Evolutionary conservation across 2,113 vertebrate species (phyloP).

Genomic region (Actinemys pallida): DNA sequence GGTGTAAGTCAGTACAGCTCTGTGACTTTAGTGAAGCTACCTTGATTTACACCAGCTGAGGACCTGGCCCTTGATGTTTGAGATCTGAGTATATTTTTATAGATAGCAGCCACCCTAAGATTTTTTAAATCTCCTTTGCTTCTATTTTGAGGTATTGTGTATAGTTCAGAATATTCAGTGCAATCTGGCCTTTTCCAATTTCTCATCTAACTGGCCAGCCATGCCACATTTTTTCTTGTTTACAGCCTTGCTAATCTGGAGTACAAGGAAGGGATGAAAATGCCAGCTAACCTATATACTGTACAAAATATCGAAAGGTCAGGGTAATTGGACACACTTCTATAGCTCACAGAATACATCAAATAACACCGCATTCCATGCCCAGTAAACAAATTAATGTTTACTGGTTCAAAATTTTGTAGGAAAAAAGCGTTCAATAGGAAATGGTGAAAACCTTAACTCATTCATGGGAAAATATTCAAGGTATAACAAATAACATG

Average conservation of each 20-base stretch:
- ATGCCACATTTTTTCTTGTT: not conserved
- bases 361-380: not conserved
- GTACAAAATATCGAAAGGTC: not conserved
- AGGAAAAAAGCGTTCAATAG: not conserved
- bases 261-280: not conserved
- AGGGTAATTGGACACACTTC: not conserved
- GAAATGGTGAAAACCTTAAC: not conserved
- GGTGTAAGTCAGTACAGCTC: not conserved
- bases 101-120: not conserved
- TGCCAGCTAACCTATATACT: not conserved
- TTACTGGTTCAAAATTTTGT: not conserved
- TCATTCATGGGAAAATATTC: not conserved
- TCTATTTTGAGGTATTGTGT: not conserved
- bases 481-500: fast-evolving
- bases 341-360: not conserved
- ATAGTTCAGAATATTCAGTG: not conserved
- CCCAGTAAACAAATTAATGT: not conserved
- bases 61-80: not conserved
- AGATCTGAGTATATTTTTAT: not conserved
- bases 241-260: not conserved
- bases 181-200: not conserved
- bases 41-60: not conserved
- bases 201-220: not conserved
- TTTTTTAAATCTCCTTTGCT: not conserved
- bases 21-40: not conserved